Base-by-base conservation (phyloP, 2,888 invertebrate species). In the Mactromeris polynyma region DNA sequence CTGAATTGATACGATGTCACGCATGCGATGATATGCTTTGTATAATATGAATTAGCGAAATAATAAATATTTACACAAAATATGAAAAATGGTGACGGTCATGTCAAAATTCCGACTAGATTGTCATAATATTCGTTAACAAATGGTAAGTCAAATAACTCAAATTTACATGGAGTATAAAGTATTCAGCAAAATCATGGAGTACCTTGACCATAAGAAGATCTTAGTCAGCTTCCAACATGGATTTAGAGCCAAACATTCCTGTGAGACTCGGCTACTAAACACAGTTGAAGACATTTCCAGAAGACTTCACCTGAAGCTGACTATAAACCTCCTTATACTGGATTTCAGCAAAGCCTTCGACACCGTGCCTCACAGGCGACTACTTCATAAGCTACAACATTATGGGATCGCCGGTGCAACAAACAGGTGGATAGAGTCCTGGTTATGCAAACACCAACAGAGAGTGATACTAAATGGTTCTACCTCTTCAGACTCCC, bases 151-250 rank as follows among this genome's bases (percentile, higher is more conserved):
- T n/a, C n/a, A n/a, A n/a, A n/a, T n/a, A n/a, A n/a, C n/a, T n/a
- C n/a, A n/a, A n/a, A n/a, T n/a, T n/a, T n/a, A n/a, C n/a, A n/a
- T n/a, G n/a, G n/a, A n/a, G n/a, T n/a, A n/a, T n/a, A n/a, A n/a
- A n/a, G 54, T 54, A 3, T 87, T 79, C 36, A 87, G 83, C 69
- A 83, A 83, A 54, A 83, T 87, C 11, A 87, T 69, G 84, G 83
- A 46, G 4, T 83, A 84, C 51, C 80, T 80, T 2, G 81, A 87
- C 21, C 0, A 4, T 3, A 40, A 84, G 21, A 84, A 84, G 36
- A 84, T 80, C 26, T 38, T 87, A 21, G 84, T 87, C 19, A 82
- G 79, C 21, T 89, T 81, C 51, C 83, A 78, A 77, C 83, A 87
- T 69, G 78, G 83, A 4, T 83, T 83, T 31, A 54, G 78, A 73